These are phyloP conservation scores for Brachionus angularis DNA, from an alignment of 1,140 invertebrate genomes.

Conservation along the genomic window DNA sequence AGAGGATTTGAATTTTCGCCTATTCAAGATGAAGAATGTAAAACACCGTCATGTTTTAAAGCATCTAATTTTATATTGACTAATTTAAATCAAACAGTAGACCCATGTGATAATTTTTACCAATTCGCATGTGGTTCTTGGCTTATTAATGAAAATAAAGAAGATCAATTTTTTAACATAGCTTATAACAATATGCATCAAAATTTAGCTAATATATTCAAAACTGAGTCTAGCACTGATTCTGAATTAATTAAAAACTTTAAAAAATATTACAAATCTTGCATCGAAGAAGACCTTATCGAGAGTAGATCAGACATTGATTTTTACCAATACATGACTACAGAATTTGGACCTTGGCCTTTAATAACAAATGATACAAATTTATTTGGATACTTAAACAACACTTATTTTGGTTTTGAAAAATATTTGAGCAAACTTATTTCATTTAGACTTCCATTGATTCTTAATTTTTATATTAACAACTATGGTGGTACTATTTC, in stretches of 20 bases:
- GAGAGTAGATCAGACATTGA: background rate
- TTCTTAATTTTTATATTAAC: slow-evolving; percentile 15
- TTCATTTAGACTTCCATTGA: background rate
- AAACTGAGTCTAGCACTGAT: background rate
- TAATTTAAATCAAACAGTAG: slow-evolving; percentile 11
- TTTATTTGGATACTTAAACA: background rate
- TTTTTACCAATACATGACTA: slow-evolving; percentile 2
- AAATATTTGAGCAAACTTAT: background rate
- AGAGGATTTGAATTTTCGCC: background rate
- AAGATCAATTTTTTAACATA: slow-evolving; percentile 30
- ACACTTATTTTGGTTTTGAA: slow-evolving; percentile 7
- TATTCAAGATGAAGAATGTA: background rate
- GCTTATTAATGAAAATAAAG: background rate
- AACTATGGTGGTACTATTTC: slow-evolving; percentile 3
- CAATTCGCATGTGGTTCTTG: slow-evolving; percentile 40
- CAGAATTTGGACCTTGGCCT: slow-evolving; percentile 22
- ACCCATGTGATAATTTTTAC: slow-evolving; percentile 41
- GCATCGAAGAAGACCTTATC: background rate
- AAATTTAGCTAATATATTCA: background rate
- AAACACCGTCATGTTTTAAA: slow-evolving; percentile 13
- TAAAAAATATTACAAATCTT: slow-evolving; percentile 30
- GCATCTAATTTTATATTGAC: slow-evolving; percentile 15
- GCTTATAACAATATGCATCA: slow-evolving; percentile 25
- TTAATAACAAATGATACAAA: background rate
- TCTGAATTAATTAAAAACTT: background rate